Evolutionary conservation across 2,113 vertebrate species (phyloP), one percentile per base, ranked within the genome.

Genomic region (Eretmochelys imbricata): DNA sequence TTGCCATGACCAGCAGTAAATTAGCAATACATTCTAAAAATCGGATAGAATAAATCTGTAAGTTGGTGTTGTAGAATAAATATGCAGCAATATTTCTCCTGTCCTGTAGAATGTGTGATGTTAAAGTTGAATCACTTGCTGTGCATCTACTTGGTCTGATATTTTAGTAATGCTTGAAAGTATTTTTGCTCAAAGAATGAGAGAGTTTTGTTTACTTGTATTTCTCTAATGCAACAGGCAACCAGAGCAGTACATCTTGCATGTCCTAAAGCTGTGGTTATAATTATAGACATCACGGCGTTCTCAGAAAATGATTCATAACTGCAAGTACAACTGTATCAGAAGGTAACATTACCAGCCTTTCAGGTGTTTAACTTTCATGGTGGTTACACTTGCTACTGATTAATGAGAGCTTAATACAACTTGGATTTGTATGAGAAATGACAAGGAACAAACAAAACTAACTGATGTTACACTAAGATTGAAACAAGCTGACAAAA

Each of bases 301-400:
- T 3, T 42, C 1, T 17, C 24, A n/a, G 3, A 3, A 2, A 35
- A 53, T 87, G 42, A 1, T 2, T 1, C 17, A 2, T 5, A 22
- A 1, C 0, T 57, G 85, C 35, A 17, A 46, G 51, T 50, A 59
- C 55, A 24, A 29, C 69, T 29, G 19, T 24, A 14, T 10, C 27
- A 27, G 24, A 25, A 89, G 76, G 9, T 42, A 46, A 13, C 2
- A 27, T 9, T 4, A 27, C 42, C 42, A 6, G 31, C 2, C 29
- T 84, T 76, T 72, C 65, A 72, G 65, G 5, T 59, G 57, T 27
- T 38, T 72, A 2, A 17, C 82, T 51, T 88, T 75, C 17, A 16
- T 38, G 42, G 42, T 84, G 62, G 5, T 84, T 9, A 0, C 82
- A 5, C 53, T 88, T 89, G 50, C 79, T n/a, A 13, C 38, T 87